Evolutionary conservation across 2,888 invertebrate species (phyloP), one percentile per base, ranked within the genome.

Genomic region (Autographa gamma): DNA sequence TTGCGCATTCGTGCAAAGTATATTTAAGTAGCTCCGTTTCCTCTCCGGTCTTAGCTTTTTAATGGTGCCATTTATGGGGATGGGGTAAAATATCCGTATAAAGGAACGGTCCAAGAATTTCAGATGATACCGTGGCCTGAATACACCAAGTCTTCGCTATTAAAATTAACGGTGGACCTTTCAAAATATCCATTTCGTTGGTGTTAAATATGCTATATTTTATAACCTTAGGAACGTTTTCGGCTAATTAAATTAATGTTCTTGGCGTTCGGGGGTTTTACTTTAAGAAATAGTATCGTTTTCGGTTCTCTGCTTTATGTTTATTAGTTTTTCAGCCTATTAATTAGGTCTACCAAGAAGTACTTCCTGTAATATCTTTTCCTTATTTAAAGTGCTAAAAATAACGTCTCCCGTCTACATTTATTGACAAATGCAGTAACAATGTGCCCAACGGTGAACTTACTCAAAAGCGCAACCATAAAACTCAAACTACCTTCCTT

Each of bases 1-100:
- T 94, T 94, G 91, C 90, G 91, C 92, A 92, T 89, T 89, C 94
- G 93, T 93, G 94, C 93, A 86, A 91, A 92, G 93, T 93, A 93
- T 94, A 93, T 91, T 93, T 91, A 93, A 94, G 92, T 88, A 91
- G 91, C 87, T 85, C 89, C 85, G 85, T 86, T 89, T 86, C 88
- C 88, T 80, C 73, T 77, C 82, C 86, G 87, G 90, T 90, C 89
- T 92, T 90, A 90, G 93, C 91, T 90, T 93, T 93, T 93, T 93
- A 93, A 94, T 93, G 91, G 90, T 81, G 81, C 90, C 91, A 91
- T 93, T 94, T 93, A 92, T 89, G 90, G 89, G 80, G 89, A 89
- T 86, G 88, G 87, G 89, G 90, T 88, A 85, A 91, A 91, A 91
- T 89, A 89, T 89, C 88, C 90, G 89, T 89, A 89, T 89, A 90